Conservation (phyloP, 2,888 invertebrate genomes). For the Melieria crassipennis region DNA sequence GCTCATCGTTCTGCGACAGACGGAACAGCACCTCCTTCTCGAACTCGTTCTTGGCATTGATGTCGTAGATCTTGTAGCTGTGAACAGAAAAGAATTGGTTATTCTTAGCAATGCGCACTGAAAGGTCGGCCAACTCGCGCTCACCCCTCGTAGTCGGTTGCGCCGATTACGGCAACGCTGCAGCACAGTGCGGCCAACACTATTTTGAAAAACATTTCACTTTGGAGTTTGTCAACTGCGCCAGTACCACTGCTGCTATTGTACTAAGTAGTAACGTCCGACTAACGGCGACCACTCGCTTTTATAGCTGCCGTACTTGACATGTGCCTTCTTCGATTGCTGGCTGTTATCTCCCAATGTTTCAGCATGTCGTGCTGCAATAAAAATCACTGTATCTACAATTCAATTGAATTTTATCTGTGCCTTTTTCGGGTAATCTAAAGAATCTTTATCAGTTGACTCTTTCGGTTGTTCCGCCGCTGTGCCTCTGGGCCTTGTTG, state of each 20-base stretch:
- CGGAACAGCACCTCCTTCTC: conserved; percentile 54
- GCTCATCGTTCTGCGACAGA: conserved; percentile 48
- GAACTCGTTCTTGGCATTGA: conserved; percentile 47
- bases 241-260: too few species aligned
- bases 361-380: background rate
- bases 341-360: background rate
- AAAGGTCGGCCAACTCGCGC: conserved; percentile 21
- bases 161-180: conserved; percentile 36
- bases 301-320: conserved; percentile 15
- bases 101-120: background rate
- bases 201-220: conserved; percentile 15
- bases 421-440: background rate
- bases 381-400: background rate
- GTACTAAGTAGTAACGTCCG: background rate
- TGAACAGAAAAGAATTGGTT: background rate
- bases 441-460: background rate
- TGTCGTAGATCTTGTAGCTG: conserved; percentile 62
- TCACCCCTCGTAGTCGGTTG: conserved; percentile 49
- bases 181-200: conserved; percentile 10
- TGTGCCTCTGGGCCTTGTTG: too few species aligned
- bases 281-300: background rate
- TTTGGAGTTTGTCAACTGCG: background rate
- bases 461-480: background rate
- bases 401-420: background rate
- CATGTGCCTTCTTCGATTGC: background rate